Percentiles rank a stretch among this genome's conserved stretches.
These are phyloP conservation scores for Porites divaricata DNA, from an alignment of 92 coral and sea anemone genomes.

Conservation along the genomic window DNA sequence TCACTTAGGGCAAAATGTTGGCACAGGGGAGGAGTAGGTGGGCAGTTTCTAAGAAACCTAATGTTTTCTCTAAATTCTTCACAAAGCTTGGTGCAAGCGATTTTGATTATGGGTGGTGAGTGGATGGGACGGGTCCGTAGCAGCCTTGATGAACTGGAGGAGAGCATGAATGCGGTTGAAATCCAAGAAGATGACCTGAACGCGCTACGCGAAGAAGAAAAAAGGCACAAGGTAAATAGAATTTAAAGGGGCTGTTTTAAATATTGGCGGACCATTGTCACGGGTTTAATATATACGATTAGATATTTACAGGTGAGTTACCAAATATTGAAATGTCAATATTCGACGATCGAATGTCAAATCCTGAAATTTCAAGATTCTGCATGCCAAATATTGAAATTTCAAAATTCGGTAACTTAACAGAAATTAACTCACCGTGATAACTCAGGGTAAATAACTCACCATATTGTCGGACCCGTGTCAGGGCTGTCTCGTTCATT, in stretches of 20 bases:
- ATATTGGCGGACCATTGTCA: no score
- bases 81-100: conserved; percentile 72
- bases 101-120: conserved; percentile 76
- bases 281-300: no score
- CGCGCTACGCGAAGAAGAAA: conserved; percentile 59
- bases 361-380: no score
- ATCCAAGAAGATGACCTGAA: conserved; percentile 50
- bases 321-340: no score
- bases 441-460: no score
- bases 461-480: no score
- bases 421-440: no score
- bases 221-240: conserved; percentile 64
- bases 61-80: background rate
- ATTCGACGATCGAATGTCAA: no score
- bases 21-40: background rate
- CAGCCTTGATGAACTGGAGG: conserved; percentile 81
- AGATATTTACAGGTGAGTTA: no score
- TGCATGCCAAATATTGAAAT: no score
- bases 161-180: conserved; percentile 64
- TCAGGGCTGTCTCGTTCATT: no score
- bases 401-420: no score
- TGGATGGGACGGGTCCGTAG: conserved; percentile 75
- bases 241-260: background rate
- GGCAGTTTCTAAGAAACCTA: background rate
- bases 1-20: background rate